Base-by-base conservation (phyloP, 2,888 invertebrate species). In the Dorcus parallelipipedus region DNA sequence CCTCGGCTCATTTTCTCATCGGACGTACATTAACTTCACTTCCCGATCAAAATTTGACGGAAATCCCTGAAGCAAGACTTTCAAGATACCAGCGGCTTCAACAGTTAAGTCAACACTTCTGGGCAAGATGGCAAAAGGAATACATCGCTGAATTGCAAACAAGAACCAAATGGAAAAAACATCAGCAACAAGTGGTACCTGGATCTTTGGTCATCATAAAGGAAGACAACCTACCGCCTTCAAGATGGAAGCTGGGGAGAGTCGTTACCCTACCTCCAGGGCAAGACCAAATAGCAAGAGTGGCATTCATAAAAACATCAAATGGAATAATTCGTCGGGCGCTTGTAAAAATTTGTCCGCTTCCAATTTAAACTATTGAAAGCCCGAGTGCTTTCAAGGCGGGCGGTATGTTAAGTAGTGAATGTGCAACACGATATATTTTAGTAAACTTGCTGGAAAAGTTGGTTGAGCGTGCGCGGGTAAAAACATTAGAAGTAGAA, bases 101-200 rank as follows among this genome's bases (percentile, higher is more conserved):
- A 42, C 50, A 58, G 3, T n/a, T 61, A 3, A 26, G 45, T 1
- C 67, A 67, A 40, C 61, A 67, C 42, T 65, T 62, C 14, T 69
- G 58, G 70, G 64, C 54, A 54, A 52, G 58, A 17, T 68, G 64
- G 70, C 52, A 53, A 8, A 52, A 53, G 20, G 71, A 73, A 26
- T 73, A 71, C 9, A 26, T 72, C 0, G 45, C 63, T 9, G 59
- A 59, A 43, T 60, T 70, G 0, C 67, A 70, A 48, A 61, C 63
- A 6, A 23, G 66, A 1, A 56, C 60, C 0, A 68, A 69, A 47
- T 69, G 68, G 70, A 43, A 43, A 14, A n/a, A 9, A 14, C 10
- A 3, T 4, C 8, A n/a, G 10, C 8, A 3, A 2, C 10, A 43
- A 8, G 17, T 43, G 10, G 17, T 7, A n/a, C 8, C 7, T 2